Evolutionary conservation across 1,140 invertebrate species (phyloP).

Genomic region (Conopomorpha cramerella): DNA sequence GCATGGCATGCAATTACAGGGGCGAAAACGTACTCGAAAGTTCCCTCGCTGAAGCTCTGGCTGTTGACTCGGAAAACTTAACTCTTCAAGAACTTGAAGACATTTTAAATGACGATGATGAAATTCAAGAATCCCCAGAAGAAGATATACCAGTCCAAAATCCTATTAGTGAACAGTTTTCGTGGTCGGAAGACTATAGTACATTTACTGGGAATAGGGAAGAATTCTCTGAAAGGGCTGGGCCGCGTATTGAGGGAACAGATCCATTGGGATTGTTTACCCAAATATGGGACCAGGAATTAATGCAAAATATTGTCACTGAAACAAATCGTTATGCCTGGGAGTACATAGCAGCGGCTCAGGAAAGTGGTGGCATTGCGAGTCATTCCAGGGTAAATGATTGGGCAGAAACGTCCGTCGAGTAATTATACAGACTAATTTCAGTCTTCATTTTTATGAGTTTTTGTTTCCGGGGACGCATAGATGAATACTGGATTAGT

Average conservation of each 20-base stretch:
- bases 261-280: background rate
- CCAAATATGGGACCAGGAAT: background rate
- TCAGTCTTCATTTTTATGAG: background rate
- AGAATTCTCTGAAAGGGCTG: background rate
- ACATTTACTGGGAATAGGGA: background rate
- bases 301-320: background rate
- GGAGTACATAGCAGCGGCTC: background rate
- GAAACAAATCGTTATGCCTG: background rate
- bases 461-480: background rate
- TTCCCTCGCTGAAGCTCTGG: too few species aligned
- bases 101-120: too few species aligned
- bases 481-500: conserved; percentile 6
- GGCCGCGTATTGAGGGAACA: background rate
- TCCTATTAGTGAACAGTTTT: too few species aligned
- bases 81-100: too few species aligned
- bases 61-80: too few species aligned
- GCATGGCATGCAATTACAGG: too few species aligned
- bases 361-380: too few species aligned
- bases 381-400: background rate
- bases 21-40: too few species aligned
- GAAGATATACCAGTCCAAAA: too few species aligned
- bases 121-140: too few species aligned
- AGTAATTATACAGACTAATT: background rate
- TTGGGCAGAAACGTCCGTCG: background rate
- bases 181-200: background rate